phyloP scores from a whole-genome alignment of 2,888 invertebrate genomes.

The Gandaritis pyraliata region DNA sequence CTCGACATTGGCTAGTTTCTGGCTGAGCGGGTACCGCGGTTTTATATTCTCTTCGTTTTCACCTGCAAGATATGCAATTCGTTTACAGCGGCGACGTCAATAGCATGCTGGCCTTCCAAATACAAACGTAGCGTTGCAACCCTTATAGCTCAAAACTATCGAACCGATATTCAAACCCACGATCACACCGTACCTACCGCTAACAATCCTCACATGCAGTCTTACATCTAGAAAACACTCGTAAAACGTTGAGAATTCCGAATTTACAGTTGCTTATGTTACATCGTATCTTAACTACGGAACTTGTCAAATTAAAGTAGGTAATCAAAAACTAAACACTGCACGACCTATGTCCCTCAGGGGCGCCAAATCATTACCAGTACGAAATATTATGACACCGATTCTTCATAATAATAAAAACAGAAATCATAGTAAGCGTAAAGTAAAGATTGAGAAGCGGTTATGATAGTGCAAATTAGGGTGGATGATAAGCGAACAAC shows the following conservation, averaged over 20 bases:
- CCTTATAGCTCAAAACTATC: slow-evolving; percentile 31
- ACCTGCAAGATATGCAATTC: slow-evolving; percentile 74
- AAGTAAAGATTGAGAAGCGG: slow-evolving; percentile 63
- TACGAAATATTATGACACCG: slow-evolving; percentile 71
- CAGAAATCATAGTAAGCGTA: slow-evolving; percentile 63
- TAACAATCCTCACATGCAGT: slow-evolving; percentile 57
- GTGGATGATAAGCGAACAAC: slow-evolving; percentile 64
- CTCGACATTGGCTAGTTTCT: slow-evolving; percentile 69
- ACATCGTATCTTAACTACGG: slow-evolving; percentile 31
- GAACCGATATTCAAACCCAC: slow-evolving; percentile 42
- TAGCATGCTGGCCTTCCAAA: slow-evolving; percentile 53
- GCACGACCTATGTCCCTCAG: slow-evolving; percentile 74
- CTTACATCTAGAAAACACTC: slow-evolving; percentile 43
- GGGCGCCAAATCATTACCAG: slow-evolving; percentile 78
- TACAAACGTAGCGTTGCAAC: slow-evolving; percentile 45
- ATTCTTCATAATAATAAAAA: slow-evolving; percentile 66
- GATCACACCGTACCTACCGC: slow-evolving; percentile 43
- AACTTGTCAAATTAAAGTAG: slow-evolving; percentile 37
- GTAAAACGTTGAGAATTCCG: slow-evolving; percentile 28
- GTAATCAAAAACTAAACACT: slow-evolving; percentile 43
- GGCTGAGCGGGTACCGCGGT: slow-evolving; percentile 68
- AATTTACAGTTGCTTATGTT: slow-evolving; percentile 31
- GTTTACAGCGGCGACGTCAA: slow-evolving; percentile 58
- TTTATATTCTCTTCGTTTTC: slow-evolving; percentile 79
- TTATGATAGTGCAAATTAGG: slow-evolving; percentile 66